phyloP scores from a whole-genome alignment of 2,113 vertebrate genomes.

The Actinemys pallida region DNA sequence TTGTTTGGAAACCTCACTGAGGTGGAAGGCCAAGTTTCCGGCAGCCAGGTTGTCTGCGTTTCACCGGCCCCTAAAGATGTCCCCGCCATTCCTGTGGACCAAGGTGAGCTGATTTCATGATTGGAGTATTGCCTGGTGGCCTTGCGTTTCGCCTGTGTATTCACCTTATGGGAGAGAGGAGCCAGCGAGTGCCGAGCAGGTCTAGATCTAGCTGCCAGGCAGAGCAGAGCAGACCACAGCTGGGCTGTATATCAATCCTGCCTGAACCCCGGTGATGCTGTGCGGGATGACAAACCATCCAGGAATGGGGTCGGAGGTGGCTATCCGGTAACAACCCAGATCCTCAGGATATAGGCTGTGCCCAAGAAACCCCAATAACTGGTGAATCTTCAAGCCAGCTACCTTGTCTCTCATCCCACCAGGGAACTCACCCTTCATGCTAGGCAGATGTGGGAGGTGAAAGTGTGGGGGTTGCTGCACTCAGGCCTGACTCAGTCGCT shows the following conservation, averaged over 20 bases:
- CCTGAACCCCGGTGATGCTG: background rate
- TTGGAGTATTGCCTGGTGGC: fast-evolving
- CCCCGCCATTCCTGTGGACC: constrained; percentile 91
- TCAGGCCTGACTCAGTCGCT: constrained; percentile 27
- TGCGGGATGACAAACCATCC: background rate
- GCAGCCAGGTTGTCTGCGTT: constrained; percentile 90
- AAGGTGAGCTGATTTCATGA: constrained; percentile 81
- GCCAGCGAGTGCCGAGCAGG: fast-evolving
- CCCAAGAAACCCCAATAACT: background rate
- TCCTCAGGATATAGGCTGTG: background rate
- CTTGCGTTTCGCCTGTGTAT: fast-evolving
- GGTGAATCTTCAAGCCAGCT: constrained; percentile 7
- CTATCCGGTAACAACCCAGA: background rate
- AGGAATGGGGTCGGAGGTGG: background rate
- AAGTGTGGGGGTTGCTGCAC: background rate
- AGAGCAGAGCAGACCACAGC: background rate
- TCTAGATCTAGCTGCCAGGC: background rate
- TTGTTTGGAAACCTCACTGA: constrained; percentile 96
- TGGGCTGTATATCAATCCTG: background rate
- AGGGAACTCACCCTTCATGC: background rate
- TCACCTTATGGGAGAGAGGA: background rate
- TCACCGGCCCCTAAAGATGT: constrained; percentile 93
- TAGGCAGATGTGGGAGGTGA: background rate
- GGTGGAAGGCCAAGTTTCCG: constrained; percentile 91
- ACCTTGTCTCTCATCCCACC: background rate